These are phyloP conservation scores for Cantharis nigra DNA, from an alignment of 2,888 invertebrate species.

Conservation along the genomic window DNA sequence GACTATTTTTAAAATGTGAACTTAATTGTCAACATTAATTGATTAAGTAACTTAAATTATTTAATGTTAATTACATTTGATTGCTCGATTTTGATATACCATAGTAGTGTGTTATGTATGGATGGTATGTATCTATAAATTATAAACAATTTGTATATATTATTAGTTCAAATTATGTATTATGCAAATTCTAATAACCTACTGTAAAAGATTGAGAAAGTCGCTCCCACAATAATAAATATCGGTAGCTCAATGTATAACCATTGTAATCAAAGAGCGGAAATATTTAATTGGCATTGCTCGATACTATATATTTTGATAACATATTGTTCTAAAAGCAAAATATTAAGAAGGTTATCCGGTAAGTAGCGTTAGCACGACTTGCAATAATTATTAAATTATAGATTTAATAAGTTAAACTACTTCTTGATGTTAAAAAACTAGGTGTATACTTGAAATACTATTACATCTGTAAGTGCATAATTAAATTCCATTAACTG, in stretches of 20 bases:
- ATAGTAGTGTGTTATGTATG: background rate
- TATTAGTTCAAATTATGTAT: constrained; percentile 21
- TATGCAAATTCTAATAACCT: constrained; percentile 21
- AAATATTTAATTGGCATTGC: constrained; percentile 32
- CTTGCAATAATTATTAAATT: background rate
- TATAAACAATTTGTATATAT: constrained; percentile 18
- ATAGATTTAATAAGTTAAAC: background rate
- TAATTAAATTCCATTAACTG: background rate
- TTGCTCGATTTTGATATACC: background rate
- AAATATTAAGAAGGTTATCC: constrained; percentile 1
- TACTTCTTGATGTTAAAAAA: background rate
- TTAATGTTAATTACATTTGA: background rate
- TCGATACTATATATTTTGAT: constrained; percentile 5
- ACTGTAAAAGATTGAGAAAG: constrained; percentile 21
- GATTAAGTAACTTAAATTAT: background rate
- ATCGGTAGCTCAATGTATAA: constrained; percentile 16
- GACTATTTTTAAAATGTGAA: background rate
- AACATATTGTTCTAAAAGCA: background rate
- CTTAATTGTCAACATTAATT: background rate
- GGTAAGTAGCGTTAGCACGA: background rate
- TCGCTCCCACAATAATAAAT: constrained; percentile 25
- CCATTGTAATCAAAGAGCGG: constrained; percentile 30
- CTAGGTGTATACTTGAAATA: background rate
- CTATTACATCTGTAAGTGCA: background rate
- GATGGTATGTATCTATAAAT: background rate